Base-by-base conservation (phyloP, 1,140 invertebrate genomes). In the Yoshiicerus persimilis region DNA sequence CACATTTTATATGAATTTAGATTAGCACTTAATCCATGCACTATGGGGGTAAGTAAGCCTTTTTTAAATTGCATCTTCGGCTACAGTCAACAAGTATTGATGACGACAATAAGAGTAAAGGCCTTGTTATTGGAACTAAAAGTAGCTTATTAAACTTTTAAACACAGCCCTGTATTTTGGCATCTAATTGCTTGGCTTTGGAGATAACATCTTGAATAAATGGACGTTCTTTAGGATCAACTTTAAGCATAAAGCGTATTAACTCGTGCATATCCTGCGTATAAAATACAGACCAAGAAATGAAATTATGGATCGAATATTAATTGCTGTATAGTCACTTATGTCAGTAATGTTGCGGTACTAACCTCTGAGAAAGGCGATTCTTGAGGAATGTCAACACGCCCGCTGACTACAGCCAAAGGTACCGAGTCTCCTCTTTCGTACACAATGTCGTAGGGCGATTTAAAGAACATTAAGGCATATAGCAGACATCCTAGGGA, bases 391-490 rank as follows among this genome's bases (percentile, higher is more conserved):
- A 97, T 96, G 91, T 93, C 93, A 20, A 96, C 92, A 91, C 95
- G 95, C 66, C 96, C 96, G 92, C 95, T 96, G 39, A 96, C 94
- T 4, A 96, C 96, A 87, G 97, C 97, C 87, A 98, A 92, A 32
- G 97, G 96, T 5, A 98, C 96, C 90, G 96, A 97, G 92, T 97
- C 96, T 4, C 97, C 97, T 91, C 96, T 93, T 92, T 97, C 96
- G 91, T 97, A 96, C 16, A 96, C 95, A 30, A 94, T 93, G 92
- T 98, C 97, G 93, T 96, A 98, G 1, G 97, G 97, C 39, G 96
- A 97, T 92, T 96, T 96, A 89, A 96, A 96, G 91, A 96, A 97
- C 90, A 96, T 96, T 92, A 97, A 93, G 4, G 96, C 96, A 93
- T 97, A 98, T 11, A 98, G 92, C 88, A 97, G 93, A 92, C 97